Percentiles rank a stretch among this genome's conserved stretches.
Conservation (phyloP, 2,113 vertebrate species). For the Brachirus orientalis region DNA sequence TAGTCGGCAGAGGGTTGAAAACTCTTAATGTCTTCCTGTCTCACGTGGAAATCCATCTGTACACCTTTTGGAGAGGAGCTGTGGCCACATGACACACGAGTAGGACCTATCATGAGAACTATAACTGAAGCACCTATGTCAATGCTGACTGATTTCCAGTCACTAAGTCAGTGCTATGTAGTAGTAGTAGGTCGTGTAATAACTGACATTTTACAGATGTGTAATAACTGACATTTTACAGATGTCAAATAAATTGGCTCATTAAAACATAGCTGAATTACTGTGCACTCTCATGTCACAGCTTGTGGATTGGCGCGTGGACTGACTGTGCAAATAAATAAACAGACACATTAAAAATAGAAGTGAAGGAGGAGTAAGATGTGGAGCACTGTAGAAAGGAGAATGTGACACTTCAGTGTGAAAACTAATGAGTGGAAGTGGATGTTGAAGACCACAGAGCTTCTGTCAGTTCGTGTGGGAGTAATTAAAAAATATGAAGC, state of each 20-base stretch:
- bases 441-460: no score
- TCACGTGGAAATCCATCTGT: constrained; percentile 55
- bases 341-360: neutral
- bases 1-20: constrained; percentile 49
- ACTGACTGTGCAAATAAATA: no score
- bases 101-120: constrained; percentile 38
- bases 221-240: constrained; percentile 32
- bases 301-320: no score
- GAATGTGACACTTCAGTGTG: constrained; percentile 6
- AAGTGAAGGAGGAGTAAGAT: constrained; percentile 4
- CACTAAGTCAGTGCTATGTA: constrained; percentile 18
- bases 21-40: constrained; percentile 56
- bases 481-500: constrained; percentile 18
- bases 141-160: constrained; percentile 43
- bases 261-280: constrained; percentile 34
- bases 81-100: constrained; percentile 27
- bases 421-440: constrained; percentile 13
- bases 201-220: no score
- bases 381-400: constrained; percentile 9
- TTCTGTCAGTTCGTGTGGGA: constrained; percentile 24
- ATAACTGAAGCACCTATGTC: constrained; percentile 48
- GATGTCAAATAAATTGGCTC: constrained; percentile 35
- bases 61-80: constrained; percentile 53
- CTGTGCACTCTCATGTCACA: constrained; percentile 6
- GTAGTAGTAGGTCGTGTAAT: no score